Evolutionary conservation across 2,113 vertebrate genomes (phyloP), one percentile per base, ranked within the genome.

Genomic region (Tyto alba): DNA sequence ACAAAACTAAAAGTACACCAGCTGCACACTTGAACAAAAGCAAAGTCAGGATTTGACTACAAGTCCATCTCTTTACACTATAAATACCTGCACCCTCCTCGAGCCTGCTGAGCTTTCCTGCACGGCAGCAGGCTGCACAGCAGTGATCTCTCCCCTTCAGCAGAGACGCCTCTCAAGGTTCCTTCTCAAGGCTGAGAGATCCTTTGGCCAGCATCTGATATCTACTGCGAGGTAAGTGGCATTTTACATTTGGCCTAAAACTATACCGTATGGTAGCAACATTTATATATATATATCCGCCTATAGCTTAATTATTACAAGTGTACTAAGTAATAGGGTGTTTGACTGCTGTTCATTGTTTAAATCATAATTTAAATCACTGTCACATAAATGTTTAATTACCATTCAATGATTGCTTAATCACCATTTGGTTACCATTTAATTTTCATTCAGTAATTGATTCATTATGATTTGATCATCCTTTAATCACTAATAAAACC

Each of bases 61-160:
- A 1, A 16, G 36, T 13, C 47, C 5, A 1, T 62, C 15, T 0
- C 17, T 36, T 30, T 12, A 9, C 1, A 4, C 41, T 57, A 4
- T 5, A 1, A 32, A 48, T 21, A 3, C 53, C 32, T 4, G 48
- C 10, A 25, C 43, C 83, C 7, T 3, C 32, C 20, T 14, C 0
- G 0, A 68, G 79, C 64, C 12, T 12, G 0, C 4, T 4, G 29
- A 38, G 21, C 26, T 62, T 53, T 57, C 29, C 48, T 3, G 11
- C 6, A 9, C 0, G 4, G 72, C n/a, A 17, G 34, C 0, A 14
- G 15, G 7, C 17, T 21, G 26, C 13, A 4, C 3, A 3, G 20
- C 1, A 2, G 29, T 7, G 60, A 7, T 20, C 20, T 20, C 20
- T 69, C 38, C 26, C 20, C 17, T 47, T 34, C 16, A 63, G 60